Evolutionary conservation across 2,797 vertebrate genomes (phyloP).

Genomic region (Erethizon dorsatum): DNA sequence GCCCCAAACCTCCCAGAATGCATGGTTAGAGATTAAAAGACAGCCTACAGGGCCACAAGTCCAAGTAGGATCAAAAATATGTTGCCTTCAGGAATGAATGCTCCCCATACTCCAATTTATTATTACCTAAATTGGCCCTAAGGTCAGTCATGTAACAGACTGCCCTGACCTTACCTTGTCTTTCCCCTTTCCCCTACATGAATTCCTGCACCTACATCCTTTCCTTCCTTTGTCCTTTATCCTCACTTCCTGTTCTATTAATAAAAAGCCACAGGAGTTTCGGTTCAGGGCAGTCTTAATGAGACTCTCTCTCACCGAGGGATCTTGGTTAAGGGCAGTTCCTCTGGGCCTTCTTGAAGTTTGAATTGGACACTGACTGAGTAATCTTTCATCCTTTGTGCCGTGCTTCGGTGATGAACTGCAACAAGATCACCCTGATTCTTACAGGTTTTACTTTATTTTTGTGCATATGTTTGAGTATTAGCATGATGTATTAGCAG

Average conservation of each 20-base stretch:
- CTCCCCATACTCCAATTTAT: neutral
- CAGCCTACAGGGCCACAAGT: neutral
- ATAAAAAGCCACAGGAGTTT: neutral
- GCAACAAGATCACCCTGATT: neutral
- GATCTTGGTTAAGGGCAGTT: neutral
- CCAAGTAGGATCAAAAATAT: neutral
- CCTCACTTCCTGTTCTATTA: neutral
- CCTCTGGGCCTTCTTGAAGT: neutral
- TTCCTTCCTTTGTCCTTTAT: neutral
- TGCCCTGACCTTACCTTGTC: neutral
- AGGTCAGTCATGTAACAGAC: neutral
- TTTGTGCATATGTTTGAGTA: neutral
- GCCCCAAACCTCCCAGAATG: neutral
- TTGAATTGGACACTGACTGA: neutral
- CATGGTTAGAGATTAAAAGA: neutral
- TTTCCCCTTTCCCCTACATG: neutral
- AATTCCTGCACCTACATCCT: neutral
- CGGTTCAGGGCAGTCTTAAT: neutral
- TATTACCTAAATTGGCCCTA: neutral
- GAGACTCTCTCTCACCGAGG: neutral
- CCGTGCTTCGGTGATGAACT: neutral
- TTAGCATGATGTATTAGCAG: neutral
- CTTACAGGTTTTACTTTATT: slow-evolving; percentile 3
- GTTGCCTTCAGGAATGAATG: neutral
- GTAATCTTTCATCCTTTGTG: neutral